Percentiles rank a stretch among this genome's conserved stretches.
Evolutionary conservation across 37 sponge, comb jelly and placozoan genomes (phyloP).

Genomic region (Oopsacas minuta): DNA sequence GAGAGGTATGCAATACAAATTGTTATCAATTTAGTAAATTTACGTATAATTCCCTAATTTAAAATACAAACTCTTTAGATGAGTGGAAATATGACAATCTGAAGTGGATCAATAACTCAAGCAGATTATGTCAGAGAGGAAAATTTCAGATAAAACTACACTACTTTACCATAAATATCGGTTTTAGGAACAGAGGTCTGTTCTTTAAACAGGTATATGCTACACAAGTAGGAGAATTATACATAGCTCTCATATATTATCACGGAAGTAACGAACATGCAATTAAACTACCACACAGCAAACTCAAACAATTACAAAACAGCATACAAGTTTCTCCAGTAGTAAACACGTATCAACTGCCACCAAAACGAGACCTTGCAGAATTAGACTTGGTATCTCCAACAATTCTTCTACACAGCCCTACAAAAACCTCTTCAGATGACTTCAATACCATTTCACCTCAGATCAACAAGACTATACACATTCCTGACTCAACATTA

Average conservation of each 20-base stretch:
- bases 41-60: no score
- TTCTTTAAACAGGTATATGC: background rate
- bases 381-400: background rate
- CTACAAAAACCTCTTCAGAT: background rate
- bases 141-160: background rate
- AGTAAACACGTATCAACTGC: background rate
- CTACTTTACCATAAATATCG: background rate
- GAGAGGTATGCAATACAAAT: no score
- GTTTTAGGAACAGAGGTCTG: background rate
- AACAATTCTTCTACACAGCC: background rate
- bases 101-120: conserved; percentile 13
- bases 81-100: conserved; percentile 3
- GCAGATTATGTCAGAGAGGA: conserved; percentile 4
- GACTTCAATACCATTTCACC: background rate
- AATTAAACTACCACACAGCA: background rate
- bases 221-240: background rate
- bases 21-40: no score
- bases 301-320: background rate
- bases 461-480: background rate
- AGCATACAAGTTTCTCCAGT: background rate
- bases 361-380: background rate
- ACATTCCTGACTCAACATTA: background rate
- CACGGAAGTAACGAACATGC: background rate
- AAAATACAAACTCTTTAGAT: background rate
- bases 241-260: conserved; percentile 7